Percentiles rank a stretch among this genome's conserved stretches.
These are phyloP conservation scores for Ceratosolen fusciceps DNA, from an alignment of 1,140 invertebrate genomes.

Conservation along the genomic window DNA sequence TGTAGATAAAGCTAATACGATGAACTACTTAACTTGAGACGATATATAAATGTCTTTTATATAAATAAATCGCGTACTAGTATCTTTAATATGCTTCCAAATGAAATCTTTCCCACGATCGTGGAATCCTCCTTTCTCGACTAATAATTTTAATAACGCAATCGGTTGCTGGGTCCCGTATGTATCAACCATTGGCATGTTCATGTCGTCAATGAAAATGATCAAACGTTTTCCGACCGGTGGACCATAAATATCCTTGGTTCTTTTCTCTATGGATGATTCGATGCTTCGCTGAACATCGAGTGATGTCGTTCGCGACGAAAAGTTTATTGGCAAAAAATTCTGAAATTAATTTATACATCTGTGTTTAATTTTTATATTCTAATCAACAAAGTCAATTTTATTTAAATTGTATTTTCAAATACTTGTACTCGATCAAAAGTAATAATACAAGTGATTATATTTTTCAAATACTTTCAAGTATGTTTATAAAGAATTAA, in stretches of 20 bases:
- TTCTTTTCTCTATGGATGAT: constrained; percentile 88
- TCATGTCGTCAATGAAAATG: constrained; percentile 94
- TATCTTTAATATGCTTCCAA: constrained; percentile 90
- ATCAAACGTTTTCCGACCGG: constrained; percentile 88
- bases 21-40: too few species aligned
- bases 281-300: constrained; percentile 91
- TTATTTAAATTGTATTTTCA: too few species aligned
- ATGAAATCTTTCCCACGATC: constrained; percentile 90
- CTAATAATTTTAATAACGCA: constrained; percentile 87
- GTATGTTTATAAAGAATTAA: too few species aligned
- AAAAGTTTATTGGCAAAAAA: constrained; percentile 89
- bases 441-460: too few species aligned
- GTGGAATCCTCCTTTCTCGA: constrained; percentile 89
- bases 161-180: constrained; percentile 95
- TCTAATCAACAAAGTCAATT: too few species aligned
- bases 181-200: constrained; percentile 90
- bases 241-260: constrained; percentile 90
- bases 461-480: too few species aligned
- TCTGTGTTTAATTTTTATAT: too few species aligned
- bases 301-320: constrained; percentile 88
- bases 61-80: constrained; percentile 68
- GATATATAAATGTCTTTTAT: too few species aligned
- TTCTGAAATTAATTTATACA: constrained; percentile 65
- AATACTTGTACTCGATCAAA: too few species aligned
- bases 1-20: too few species aligned